Base-by-base conservation (phyloP, 2,888 invertebrate genomes). In the Dicycla oo region DNA sequence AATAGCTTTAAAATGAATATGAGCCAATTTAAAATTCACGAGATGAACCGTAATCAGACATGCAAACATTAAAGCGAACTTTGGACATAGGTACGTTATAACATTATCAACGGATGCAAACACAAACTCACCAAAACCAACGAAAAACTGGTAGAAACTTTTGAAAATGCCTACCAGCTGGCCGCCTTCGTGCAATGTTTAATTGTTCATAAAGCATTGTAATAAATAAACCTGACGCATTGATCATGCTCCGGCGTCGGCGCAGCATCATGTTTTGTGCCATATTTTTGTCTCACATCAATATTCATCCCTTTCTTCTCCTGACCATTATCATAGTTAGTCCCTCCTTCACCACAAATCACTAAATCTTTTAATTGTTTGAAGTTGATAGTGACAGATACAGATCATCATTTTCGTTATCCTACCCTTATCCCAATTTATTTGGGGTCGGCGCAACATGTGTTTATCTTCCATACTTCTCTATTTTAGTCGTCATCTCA, bases 21-120 rank as follows among this genome's bases (percentile, higher is more conserved):
- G 15, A 69, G 77, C 30, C 45, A 62, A 62, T 69, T 69, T 58
- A 40, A 53, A 77, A 75, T 77, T 77, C 69, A 53, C 57, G 30
- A 58, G 69, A 30, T 51, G 23, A 47, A n/a, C 38, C 13, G 38
- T 61, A 57, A 57, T 58, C 69, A 69, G 60, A 54, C 70, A 20
- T 63, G 40, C 62, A 60, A 43, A 65, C 54, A 70, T 63, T 58
- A 40, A 13, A 47, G 18, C 26, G n/a, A 5, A 18, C 38, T 43
- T 51, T 18, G 40, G n/a, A 26, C 62, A 49, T 26, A 3, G 2
- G 4, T 4, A 63, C 15, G 34, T 43, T 61, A 47, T 10, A 56
- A 26, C 23, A 8, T 57, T 57, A 40, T 63, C 40, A 49, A 54
- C 34, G 34, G 20, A 34, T n/a, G n/a, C 8, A 69, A 69, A 69